Percentiles rank a stretch among this genome's conserved stretches.
Evolutionary conservation across 1,140 invertebrate species (phyloP).

Genomic region (Anastatus disparis): DNA sequence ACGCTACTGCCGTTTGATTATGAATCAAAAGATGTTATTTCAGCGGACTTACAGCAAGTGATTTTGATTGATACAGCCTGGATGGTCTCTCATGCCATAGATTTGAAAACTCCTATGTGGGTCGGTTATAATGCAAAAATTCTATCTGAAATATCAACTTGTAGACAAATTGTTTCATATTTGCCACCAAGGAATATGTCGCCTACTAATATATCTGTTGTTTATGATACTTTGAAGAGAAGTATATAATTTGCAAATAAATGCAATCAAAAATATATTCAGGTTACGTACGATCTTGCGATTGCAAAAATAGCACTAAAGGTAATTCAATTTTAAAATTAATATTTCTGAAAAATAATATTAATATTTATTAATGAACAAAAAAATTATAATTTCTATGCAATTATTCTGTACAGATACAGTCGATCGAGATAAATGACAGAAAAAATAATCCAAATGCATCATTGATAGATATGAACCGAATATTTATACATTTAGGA

Average conservation of each 20-base stretch:
- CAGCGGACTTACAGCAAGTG: not conserved
- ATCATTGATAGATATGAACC: too few species aligned
- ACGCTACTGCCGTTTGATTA: conserved; percentile 31
- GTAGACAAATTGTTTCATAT: conserved; percentile 49
- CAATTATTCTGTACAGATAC: too few species aligned
- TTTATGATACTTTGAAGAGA: conserved; percentile 40
- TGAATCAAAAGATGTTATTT: not conserved
- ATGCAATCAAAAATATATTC: conserved; percentile 48
- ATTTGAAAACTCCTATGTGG: conserved; percentile 47
- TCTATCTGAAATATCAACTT: conserved; percentile 27
- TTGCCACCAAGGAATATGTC: conserved; percentile 53
- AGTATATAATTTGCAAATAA: conserved; percentile 22
- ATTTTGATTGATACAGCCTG: conserved; percentile 40
- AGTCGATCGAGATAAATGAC: too few species aligned
- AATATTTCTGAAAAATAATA: too few species aligned
- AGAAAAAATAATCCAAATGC: too few species aligned
- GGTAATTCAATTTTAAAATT: too few species aligned
- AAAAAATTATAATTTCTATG: too few species aligned
- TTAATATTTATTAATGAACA: too few species aligned
- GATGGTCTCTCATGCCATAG: conserved; percentile 36
- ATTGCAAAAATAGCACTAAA: conserved; percentile 59
- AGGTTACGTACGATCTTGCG: conserved; percentile 58
- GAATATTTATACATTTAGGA: too few species aligned
- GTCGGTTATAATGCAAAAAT: conserved; percentile 44
- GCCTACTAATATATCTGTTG: conserved; percentile 50